Conservation (phyloP, 2,888 invertebrate genomes). For the Dolichomitus sp. region DNA sequence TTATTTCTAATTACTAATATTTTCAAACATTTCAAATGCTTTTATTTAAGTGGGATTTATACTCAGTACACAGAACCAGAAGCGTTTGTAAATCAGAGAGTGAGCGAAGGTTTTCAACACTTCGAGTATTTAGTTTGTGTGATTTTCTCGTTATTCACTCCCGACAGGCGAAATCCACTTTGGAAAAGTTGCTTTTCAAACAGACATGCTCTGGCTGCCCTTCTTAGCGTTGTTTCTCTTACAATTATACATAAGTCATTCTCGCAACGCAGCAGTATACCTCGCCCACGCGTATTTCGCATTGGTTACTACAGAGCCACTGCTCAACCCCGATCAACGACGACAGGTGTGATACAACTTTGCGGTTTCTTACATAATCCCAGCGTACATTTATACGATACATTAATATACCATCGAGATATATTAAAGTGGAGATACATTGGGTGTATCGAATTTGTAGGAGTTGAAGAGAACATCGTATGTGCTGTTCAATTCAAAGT, state of each 20-base stretch:
- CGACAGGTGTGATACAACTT: conserved; percentile 66
- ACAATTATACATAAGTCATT: conserved; percentile 19
- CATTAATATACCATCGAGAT: conserved; percentile 22
- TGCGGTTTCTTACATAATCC: conserved; percentile 52
- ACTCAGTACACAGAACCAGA: background rate
- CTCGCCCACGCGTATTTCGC: conserved; percentile 54
- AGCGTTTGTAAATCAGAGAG: no score
- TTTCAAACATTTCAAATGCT: no score
- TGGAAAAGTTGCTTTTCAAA: conserved; percentile 60
- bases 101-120: background rate
- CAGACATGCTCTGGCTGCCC: conserved; percentile 37
- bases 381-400: conserved; percentile 9
- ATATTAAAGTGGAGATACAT: conserved; percentile 21
- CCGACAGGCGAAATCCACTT: conserved; percentile 54
- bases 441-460: conserved; percentile 11
- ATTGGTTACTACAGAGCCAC: background rate
- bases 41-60: no score
- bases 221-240: conserved; percentile 45
- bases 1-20: no score
- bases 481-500: background rate
- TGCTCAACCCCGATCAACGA: conserved; percentile 43
- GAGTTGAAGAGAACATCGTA: conserved; percentile 4
- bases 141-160: conserved; percentile 55
- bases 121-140: conserved; percentile 22
- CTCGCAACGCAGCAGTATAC: conserved; percentile 25